Base-by-base conservation (phyloP, 2,797 vertebrate genomes). In the Threskiornis aethiopicus region DNA sequence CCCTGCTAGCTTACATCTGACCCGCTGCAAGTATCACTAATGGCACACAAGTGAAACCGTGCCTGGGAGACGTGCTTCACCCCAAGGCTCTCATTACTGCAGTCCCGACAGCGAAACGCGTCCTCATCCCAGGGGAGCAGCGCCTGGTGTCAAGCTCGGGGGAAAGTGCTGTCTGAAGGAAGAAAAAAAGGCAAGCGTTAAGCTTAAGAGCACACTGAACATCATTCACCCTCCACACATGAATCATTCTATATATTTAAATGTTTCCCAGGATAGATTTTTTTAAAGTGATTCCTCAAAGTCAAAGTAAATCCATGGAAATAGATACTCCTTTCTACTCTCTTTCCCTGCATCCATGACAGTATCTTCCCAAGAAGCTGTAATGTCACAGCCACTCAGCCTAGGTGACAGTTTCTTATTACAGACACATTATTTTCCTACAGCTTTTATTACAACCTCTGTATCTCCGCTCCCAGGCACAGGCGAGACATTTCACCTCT, bases 51-150 rank as follows among this genome's bases (percentile, higher is more conserved):
- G 33, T 4, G 12, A 51, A 58, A 28, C 54, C 22, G 6, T 19
- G 14, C 14, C 9, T 44, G 54, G 39, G 72, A 69, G 39, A 41
- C 3, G 16, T 10, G 39, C 64, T 61, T 39, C 57, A 18, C 41
- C 59, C 35, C 16, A 1, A 2, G 24, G 42, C 29, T 39, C n/a
- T 18, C 3, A 3, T 13, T 22, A 14, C 24, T 8, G 3, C 14
- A 11, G 41, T 14, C 39, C 39, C 14, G 6, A 17, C 1, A 1
- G 11, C 17, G 5, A 29, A 11, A 33, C 10, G 4, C 3, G 0
- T 55, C 62, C 28, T 52, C 11, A 3, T 10, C 22, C 64, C 18
- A 3, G 13, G 22, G 16, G 6, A 33, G 39, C 33, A 6, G 33
- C 29, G 24, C 29, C n/a, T 3, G 18, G 12, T 28, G 12, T 16